A percentile compares a stretch with the other conserved stretches of the same genome.
These are phyloP conservation scores for Drosophila baimaii DNA, from an alignment of 1,140 invertebrate species.

Conservation along the genomic window DNA sequence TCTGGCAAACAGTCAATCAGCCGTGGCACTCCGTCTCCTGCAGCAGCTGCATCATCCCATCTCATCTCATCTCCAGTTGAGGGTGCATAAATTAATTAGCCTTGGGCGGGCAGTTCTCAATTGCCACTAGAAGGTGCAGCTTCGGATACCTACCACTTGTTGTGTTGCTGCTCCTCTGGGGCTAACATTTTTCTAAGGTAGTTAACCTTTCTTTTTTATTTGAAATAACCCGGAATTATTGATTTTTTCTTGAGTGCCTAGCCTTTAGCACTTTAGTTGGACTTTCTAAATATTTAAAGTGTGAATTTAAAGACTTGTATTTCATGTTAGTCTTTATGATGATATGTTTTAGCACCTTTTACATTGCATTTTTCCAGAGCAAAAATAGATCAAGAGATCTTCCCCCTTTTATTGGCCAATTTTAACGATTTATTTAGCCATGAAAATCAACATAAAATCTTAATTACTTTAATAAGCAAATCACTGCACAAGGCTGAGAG, in stretches of 20 bases:
- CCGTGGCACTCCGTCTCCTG: background rate
- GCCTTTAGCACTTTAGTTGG: background rate
- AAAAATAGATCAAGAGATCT: no score
- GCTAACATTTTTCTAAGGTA: background rate
- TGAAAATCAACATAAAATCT: constrained; percentile 24
- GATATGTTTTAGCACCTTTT: background rate
- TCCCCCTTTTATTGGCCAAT: constrained; percentile 1
- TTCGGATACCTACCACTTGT: background rate
- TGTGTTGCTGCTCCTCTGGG: background rate
- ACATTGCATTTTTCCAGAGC: background rate
- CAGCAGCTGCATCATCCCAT: constrained; percentile 18
- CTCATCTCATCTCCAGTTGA: constrained; percentile 20
- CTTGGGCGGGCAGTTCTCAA: constrained; percentile 3
- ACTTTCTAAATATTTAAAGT: background rate
- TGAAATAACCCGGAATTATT: no score
- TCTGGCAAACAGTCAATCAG: constrained; percentile 48
- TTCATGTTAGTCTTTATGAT: background rate
- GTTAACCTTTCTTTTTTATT: constrained; percentile 1
- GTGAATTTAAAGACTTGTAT: background rate
- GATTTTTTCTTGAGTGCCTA: background rate
- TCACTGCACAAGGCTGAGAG: background rate
- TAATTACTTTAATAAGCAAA: constrained; percentile 34
- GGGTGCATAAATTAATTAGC: constrained; percentile 50
- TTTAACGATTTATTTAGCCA: constrained; percentile 24
- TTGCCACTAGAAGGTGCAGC: constrained; percentile 7